A percentile compares a stretch with the other conserved stretches of the same genome.
These are phyloP conservation scores for Meandrusa payeni DNA, from an alignment of 2,888 invertebrate genomes.

Conservation along the genomic window DNA sequence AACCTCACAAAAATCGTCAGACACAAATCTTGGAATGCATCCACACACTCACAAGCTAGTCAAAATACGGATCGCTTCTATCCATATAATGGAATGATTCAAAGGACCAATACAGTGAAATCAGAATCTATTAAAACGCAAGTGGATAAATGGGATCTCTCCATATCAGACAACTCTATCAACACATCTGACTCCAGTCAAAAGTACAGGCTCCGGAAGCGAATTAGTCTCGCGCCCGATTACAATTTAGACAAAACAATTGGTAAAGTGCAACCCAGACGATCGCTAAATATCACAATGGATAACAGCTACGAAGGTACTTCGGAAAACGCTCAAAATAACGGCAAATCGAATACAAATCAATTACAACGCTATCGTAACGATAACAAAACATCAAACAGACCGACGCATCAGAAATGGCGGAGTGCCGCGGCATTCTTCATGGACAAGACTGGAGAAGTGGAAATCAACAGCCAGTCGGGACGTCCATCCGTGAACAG, in stretches of 20 bases:
- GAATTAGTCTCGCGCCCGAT: slow-evolving; percentile 56
- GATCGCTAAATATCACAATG: slow-evolving; percentile 54
- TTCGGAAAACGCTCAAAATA: slow-evolving; percentile 54
- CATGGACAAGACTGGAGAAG: slow-evolving; percentile 71
- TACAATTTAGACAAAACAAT: slow-evolving; percentile 56
- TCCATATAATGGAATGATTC: slow-evolving; percentile 75
- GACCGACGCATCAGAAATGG: slow-evolving; percentile 68
- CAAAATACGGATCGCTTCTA: slow-evolving; percentile 69
- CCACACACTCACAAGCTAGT: slow-evolving; percentile 62
- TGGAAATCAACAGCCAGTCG: slow-evolving; percentile 66
- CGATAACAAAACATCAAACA: slow-evolving; percentile 41
- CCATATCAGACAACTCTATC: slow-evolving; percentile 49
- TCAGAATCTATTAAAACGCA: slow-evolving; percentile 43
- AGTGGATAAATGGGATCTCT: slow-evolving; percentile 52
- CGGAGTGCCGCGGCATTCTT: slow-evolving; percentile 79
- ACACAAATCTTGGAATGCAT: slow-evolving; percentile 84
- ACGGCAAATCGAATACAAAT: slow-evolving; percentile 40
- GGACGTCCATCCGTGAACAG: slow-evolving; percentile 87
- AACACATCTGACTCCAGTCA: slow-evolving; percentile 48
- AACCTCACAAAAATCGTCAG: slow-evolving; percentile 77
- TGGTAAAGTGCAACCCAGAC: slow-evolving; percentile 54
- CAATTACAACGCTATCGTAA: slow-evolving; percentile 50
- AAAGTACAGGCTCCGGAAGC: slow-evolving; percentile 59
- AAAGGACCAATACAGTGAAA: slow-evolving; percentile 59
- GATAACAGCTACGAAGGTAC: slow-evolving; percentile 54